A percentile compares a stretch with the other conserved stretches of the same genome.
Conservation (phyloP, 53 echinoderm and acorn worm genomes). For the Henricia sp. region DNA sequence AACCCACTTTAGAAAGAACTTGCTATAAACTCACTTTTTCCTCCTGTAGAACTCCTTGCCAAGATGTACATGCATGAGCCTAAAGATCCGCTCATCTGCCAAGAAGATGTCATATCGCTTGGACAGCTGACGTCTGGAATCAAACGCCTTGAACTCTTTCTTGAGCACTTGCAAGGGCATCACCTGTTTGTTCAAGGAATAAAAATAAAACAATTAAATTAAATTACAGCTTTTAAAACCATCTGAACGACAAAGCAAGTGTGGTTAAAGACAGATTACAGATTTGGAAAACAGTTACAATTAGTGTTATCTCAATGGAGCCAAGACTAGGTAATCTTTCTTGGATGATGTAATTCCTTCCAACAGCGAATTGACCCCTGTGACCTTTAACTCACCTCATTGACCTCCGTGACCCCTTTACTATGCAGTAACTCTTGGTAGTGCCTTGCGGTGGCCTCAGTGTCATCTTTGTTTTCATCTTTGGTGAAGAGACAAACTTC, state of each 20-base stretch:
- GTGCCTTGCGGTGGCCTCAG: conserved; percentile 33
- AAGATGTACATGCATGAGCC: conserved; percentile 62
- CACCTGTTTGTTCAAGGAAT: conserved; percentile 68
- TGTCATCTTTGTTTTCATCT: conserved; percentile 45
- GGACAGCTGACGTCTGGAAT: conserved; percentile 75
- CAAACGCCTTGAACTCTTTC: conserved; percentile 85
- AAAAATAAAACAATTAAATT: background rate
- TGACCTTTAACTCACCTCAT: conserved; percentile 66
- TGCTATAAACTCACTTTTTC: conserved; percentile 73
- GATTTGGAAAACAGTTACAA: too few species aligned
- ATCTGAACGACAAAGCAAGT: too few species aligned
- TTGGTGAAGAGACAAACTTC: conserved; percentile 69
- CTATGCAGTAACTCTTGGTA: conserved; percentile 68
- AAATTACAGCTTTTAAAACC: too few species aligned
- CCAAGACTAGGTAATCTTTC: too few species aligned
- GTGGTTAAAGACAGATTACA: too few species aligned
- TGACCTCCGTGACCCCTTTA: conserved; percentile 72
- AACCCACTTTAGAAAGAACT: background rate
- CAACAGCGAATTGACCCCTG: too few species aligned
- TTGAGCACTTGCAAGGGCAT: conserved; percentile 82
- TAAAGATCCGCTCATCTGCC: conserved; percentile 78
- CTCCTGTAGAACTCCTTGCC: conserved; percentile 91
- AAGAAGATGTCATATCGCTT: conserved; percentile 85
- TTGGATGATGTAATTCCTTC: too few species aligned
- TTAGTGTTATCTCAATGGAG: too few species aligned